phyloP scores from a whole-genome alignment of 2,113 vertebrate genomes.

The Melozone crissalis region DNA sequence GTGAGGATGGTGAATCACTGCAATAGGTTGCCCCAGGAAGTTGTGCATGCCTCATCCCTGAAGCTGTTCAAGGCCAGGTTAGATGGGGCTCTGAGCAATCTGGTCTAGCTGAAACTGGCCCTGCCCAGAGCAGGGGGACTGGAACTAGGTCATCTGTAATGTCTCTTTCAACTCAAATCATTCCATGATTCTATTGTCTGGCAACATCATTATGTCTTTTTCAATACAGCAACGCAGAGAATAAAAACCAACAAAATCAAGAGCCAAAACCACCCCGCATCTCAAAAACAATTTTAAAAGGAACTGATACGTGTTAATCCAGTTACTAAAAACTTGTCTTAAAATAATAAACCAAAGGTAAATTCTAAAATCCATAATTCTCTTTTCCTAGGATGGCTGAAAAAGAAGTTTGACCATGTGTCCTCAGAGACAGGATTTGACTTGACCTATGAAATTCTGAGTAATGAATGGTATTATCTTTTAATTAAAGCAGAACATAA shows the following conservation, averaged over 20 bases:
- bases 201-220: background rate
- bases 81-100: background rate
- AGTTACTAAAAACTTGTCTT: background rate
- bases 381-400: background rate
- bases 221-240: background rate
- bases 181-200: background rate
- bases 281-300: background rate
- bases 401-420: background rate
- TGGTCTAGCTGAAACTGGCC: background rate
- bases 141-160: background rate
- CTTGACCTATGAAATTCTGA: background rate
- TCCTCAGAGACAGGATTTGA: background rate
- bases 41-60: background rate
- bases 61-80: background rate
- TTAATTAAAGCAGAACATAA: background rate
- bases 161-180: background rate
- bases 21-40: background rate
- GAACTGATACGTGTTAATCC: background rate
- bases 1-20: background rate
- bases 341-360: background rate
- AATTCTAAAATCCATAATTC: background rate
- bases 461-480: background rate
- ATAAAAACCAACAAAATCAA: background rate
- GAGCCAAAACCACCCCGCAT: fast-evolving
- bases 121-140: background rate